phyloP scores from a whole-genome alignment of 2,113 vertebrate species.

The Aegotheles bennettii region DNA sequence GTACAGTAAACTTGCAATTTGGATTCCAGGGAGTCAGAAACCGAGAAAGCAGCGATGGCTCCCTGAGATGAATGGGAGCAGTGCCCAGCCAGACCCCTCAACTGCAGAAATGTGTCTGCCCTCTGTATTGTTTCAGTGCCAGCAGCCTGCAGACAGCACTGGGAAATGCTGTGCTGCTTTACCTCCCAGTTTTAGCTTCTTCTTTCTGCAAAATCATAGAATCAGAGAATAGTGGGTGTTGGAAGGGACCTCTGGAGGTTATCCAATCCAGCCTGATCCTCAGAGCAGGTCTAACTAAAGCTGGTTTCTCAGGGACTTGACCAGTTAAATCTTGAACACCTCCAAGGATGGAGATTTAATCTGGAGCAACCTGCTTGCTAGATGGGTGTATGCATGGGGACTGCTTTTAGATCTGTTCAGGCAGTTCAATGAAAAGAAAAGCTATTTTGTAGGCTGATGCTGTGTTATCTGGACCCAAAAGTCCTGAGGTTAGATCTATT shows the following conservation, averaged over 20 bases:
- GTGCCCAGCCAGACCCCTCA: neutral
- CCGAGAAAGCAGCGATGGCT: neutral
- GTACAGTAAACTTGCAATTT: neutral
- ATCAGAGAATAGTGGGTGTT: neutral
- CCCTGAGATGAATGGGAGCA: neutral
- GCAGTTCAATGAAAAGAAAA: neutral
- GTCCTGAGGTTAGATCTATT: neutral
- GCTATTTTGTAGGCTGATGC: neutral
- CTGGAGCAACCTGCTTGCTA: neutral
- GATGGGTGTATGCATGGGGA: neutral
- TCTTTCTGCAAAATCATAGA: neutral
- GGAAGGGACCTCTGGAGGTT: neutral
- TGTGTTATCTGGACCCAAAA: neutral
- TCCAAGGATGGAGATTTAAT: neutral
- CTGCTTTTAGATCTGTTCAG: neutral
- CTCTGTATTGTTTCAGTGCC: neutral
- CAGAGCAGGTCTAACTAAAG: neutral
- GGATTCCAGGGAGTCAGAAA: neutral
- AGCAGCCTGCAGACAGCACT: neutral
- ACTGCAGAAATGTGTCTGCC: neutral
- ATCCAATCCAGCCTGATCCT: neutral
- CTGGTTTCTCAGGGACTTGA: neutral
- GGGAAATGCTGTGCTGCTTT: neutral
- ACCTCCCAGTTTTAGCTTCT: neutral
- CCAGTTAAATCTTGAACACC: neutral